Evolutionary conservation across 2,113 vertebrate species (phyloP).

Genomic region (Isichthys henryi): DNA sequence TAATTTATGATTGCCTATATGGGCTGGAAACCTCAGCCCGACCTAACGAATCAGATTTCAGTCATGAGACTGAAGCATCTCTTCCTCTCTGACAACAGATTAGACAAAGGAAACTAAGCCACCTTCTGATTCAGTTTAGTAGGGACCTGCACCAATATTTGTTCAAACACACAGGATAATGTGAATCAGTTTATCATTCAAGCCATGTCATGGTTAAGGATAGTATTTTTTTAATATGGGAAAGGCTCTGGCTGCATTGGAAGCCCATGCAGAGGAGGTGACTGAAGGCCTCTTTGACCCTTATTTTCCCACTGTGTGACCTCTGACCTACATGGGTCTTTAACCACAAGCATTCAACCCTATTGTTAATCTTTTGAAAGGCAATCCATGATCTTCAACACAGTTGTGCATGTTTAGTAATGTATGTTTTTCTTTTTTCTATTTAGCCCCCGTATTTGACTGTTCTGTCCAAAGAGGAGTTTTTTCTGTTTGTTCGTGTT

Average conservation of each 20-base stretch:
- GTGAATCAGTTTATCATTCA: neutral
- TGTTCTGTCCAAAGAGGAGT: conserved; percentile 13
- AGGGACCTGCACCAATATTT: neutral
- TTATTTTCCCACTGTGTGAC: neutral
- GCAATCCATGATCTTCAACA: conserved; percentile 9
- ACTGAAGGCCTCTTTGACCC: conserved; percentile 9
- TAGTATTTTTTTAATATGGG: neutral
- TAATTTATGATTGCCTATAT: neutral
- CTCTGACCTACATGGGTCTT: neutral
- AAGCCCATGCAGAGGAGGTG: conserved; percentile 8
- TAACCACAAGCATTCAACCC: neutral
- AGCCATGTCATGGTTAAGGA: neutral
- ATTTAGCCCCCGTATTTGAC: conserved; percentile 24
- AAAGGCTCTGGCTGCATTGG: neutral
- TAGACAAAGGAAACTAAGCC: neutral
- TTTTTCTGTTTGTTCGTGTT: conserved; percentile 14
- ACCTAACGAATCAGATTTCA: neutral
- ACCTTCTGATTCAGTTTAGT: neutral
- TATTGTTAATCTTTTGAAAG: conserved; percentile 22
- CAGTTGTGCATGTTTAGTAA: conserved; percentile 44
- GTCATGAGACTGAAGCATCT: neutral
- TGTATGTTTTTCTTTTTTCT: conserved; percentile 27
- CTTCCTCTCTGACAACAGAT: neutral
- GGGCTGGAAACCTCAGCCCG: neutral
- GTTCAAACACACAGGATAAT: neutral